Base-by-base conservation (phyloP, 1,140 invertebrate species). In the Drosophila suzukii region DNA sequence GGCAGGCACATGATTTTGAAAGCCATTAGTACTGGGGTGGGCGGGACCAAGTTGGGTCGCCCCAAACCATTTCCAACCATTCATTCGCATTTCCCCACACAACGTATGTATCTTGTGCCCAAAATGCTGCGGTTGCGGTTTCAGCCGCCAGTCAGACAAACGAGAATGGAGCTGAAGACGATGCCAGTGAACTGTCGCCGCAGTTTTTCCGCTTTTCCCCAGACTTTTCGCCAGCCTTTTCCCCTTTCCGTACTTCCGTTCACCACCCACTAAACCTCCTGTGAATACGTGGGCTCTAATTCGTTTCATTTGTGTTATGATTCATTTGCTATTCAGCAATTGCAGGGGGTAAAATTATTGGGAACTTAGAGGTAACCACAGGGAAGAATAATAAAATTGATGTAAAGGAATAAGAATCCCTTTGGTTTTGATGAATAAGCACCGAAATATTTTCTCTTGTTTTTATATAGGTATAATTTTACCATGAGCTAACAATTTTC, bases 61-160 rank as follows among this genome's bases (percentile, higher is more conserved):
- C 17, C n/a, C n/a, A 20, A n/a, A 10, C 6, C 27, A 30, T 43
- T 36, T 32, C 32, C 56, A 54, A 24, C 20, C 39, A 43, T 36
- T 27, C 43, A 41, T 60, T 34, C 32, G 57, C 12, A 53, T 60
- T 53, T 49, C 17, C 57, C 46, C 11, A 34, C 24, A 56, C 39
- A 17, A 36, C 27, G 41, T 34, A 38, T 50, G 30, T 53, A 67
- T 38, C 44, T 58, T 34, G 50, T 58, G 46, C 76, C 76, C 72
- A 54, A 79, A 84, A 84, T 84, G 76, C 62, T 84, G 76, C 47
- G 76, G 81, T 70, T 65, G 77, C 47, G 77, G 65, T 49, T 72
- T 62, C 39, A 15, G 6, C 24, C 12, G 53, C 30, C 41, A 30
- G 51, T 49, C 51, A 71, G 60, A 38, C 76, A 62, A 80, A 66